Evolutionary conservation across 2,888 invertebrate species (phyloP), one percentile per base, ranked within the genome.

Genomic region (Drosophila bunnanda): DNA sequence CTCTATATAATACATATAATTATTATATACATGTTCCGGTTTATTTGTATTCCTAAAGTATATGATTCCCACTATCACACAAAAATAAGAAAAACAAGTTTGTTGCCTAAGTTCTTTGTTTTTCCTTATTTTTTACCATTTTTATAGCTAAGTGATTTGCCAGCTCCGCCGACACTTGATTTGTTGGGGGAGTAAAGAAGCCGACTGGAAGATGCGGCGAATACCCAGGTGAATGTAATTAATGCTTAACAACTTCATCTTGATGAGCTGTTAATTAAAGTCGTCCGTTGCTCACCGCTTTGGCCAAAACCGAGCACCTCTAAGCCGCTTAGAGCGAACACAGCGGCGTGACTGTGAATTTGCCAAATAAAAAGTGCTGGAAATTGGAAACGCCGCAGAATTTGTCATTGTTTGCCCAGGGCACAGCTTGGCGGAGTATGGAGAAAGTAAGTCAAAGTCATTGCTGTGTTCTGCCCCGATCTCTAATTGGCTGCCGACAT

Each of bases 191-290:
- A 67, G 48, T 25, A 28, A 64, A 48, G 25, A n/a, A 30, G 34
- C 30, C 62, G 62, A 38, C 62, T 61, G 50, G 9, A 10, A 36
- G 13, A 28, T 28, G 7, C n/a, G 4, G 6, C 20, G 9, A 17
- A n/a, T 32, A 53, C 30, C 34, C 44, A 30, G 39, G 15, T 48
- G 41, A 48, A 60, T 84, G 79, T 84, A 87, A 84, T 89, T 84
- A 84, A 87, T 79, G 79, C 75, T 66, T 59, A 89, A 88, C 76
- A 87, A 84, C 89, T 84, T 89, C 80, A 84, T 87, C 76, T 82
- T 82, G 80, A 80, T 88, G 78, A 78, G 86, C 86, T 88, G 82
- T 78, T 85, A 89, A 89, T 85, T 88, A 89, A 85, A 89, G 76
- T 75, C 73, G 78, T 72, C 75, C 59, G 72, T 44, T 67, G 68